phyloP scores from a whole-genome alignment of 2,797 vertebrate species.

The Varecia variegata region DNA sequence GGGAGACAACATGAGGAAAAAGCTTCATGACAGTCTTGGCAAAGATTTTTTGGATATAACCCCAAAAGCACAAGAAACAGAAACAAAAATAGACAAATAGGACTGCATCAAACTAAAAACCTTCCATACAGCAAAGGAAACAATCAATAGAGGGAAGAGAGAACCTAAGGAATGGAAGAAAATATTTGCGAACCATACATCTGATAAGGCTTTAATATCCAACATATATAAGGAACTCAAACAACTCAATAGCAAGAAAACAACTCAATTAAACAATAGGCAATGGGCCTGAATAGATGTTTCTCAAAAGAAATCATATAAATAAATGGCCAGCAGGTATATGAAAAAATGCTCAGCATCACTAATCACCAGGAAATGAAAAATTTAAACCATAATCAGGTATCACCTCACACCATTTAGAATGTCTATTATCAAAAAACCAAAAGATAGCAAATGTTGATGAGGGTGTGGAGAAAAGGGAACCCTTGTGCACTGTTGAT shows the following conservation, averaged over 20 bases:
- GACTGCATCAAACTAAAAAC: neutral
- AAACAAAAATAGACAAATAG: neutral
- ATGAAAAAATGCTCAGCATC: neutral
- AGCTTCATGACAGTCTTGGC: neutral
- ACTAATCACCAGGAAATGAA: neutral
- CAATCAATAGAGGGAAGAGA: neutral
- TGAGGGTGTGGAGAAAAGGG: neutral
- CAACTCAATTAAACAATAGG: neutral
- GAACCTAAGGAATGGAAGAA: neutral
- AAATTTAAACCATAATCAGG: neutral
- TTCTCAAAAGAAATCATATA: neutral
- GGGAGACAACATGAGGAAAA: neutral
- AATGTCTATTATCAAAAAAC: neutral
- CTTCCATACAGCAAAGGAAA: neutral
- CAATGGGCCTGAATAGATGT: neutral
- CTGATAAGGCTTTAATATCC: neutral
- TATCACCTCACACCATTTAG: neutral
- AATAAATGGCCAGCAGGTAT: neutral
- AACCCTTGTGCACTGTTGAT: neutral
- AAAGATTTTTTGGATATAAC: neutral
- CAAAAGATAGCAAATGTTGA: neutral
- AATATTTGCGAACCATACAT: neutral
- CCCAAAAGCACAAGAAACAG: neutral
- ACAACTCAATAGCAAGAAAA: neutral
- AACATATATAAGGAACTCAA: neutral